These are phyloP conservation scores for Oreonectes daqikongensis DNA, from an alignment of 2,797 vertebrate species.

Conservation along the genomic window DNA sequence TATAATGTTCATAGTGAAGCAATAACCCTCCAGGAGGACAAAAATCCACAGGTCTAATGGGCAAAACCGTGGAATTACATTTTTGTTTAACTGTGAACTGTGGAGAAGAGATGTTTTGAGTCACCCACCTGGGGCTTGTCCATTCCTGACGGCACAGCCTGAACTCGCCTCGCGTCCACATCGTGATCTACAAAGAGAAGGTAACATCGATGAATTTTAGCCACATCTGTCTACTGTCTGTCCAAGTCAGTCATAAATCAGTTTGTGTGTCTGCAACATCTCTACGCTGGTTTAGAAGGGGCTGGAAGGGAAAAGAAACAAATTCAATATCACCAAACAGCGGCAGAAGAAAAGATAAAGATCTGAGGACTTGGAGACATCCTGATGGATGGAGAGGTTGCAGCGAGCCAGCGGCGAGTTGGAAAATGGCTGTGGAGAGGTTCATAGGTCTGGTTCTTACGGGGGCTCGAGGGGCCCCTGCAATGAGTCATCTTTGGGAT, in stretches of 20 bases:
- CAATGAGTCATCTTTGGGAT: slow-evolving; percentile 49
- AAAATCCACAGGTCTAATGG: neutral
- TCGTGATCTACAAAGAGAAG: slow-evolving; percentile 79
- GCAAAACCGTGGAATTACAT: neutral
- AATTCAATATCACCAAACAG: slow-evolving; percentile 2
- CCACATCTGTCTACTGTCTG: neutral
- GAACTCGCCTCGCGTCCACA: slow-evolving; percentile 80
- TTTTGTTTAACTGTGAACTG: neutral
- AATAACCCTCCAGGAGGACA: neutral
- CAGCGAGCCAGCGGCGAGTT: slow-evolving; percentile 1
- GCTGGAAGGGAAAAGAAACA: slow-evolving; percentile 5
- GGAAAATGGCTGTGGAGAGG: slow-evolving; percentile 1
- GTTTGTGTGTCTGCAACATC: slow-evolving; percentile 15
- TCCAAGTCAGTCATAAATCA: slow-evolving; percentile 27
- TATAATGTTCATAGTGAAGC: neutral
- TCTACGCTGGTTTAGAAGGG: slow-evolving; percentile 2
- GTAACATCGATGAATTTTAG: neutral
- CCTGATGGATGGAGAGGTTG: slow-evolving; percentile 41
- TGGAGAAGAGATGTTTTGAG: neutral
- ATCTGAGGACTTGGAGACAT: slow-evolving; percentile 22
- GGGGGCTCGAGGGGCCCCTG: slow-evolving; percentile 25
- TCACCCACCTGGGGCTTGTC: slow-evolving; percentile 85
- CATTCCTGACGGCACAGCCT: slow-evolving; percentile 84
- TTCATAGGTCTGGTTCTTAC: slow-evolving; percentile 20
- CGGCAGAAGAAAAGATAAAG: neutral